Base-by-base conservation (phyloP, 1,140 invertebrate species). In the Laodelphax striatellus region DNA sequence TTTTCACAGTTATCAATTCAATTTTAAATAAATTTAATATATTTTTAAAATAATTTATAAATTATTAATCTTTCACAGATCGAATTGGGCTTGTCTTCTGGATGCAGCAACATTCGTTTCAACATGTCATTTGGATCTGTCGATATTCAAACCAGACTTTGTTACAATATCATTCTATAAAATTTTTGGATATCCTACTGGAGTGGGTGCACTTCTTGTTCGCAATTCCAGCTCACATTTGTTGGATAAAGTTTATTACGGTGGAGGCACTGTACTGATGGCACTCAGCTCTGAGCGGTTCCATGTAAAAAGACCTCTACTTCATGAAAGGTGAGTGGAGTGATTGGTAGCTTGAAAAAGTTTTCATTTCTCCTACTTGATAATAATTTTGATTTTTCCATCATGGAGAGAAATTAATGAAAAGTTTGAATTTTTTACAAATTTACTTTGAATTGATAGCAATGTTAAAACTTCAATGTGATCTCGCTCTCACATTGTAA, bases 141-240 rank as follows among this genome's bases (percentile, higher is more conserved):
- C 79, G 0, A 60, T 68, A 13, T 77, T 76, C 44, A 82, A 86
- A 63, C 88, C 93, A 17, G 92, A 98, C 74, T 98, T 97, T 79
- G 82, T 97, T 0, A 83, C 82, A 54, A 41, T 98, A 5, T 98
- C 95, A 1, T 98, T 98, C 77, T 98, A 98, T 75, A 98, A 98
- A 80, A 92, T 98, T 68, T 97, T 98, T 79, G 96, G 96, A 4
- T 97, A 88, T 76, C 95, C 96, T 6, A 97, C 94, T 59, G 95
- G 88, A n/a, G 72, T 90, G 64, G 95, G 94, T 28, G 92, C 90
- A 41, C 71, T 98, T 3, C 67, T 98, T 52, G 84, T 97, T 0
- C 82, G 79, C 66, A 88, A 89, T 68, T 71, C 73, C 1, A 85
- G 83, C 65, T 75, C 76, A 3, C 28, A 79, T 67, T 70, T 82